Conservation (phyloP, 2,888 invertebrate species). For the Heliconius hortense region DNA sequence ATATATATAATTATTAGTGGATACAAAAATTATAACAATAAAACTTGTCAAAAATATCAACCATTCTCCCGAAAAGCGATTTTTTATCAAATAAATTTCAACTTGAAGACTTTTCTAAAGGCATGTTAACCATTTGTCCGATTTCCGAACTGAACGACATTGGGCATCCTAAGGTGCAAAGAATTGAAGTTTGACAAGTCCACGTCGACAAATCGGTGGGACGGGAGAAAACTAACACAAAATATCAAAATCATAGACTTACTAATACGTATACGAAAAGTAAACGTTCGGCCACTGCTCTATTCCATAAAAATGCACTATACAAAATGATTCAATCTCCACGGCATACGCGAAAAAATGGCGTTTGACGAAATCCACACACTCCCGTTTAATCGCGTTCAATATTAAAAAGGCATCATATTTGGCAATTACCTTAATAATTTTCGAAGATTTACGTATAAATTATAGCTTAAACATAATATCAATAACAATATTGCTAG, state of each 20-base stretch:
- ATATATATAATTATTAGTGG: too few relatives aligned
- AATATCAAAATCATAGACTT: slow-evolving; percentile 10
- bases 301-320: slow-evolving; percentile 10
- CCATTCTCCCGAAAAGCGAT: background rate
- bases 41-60: background rate
- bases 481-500: slow-evolving; percentile 9
- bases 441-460: slow-evolving; percentile 25
- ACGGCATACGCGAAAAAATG: background rate
- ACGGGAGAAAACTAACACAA: background rate
- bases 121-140: background rate
- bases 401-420: background rate
- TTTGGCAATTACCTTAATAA: background rate
- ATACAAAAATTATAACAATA: too few relatives aligned
- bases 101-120: background rate
- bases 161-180: background rate
- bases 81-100: background rate
- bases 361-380: background rate
- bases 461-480: slow-evolving; percentile 21
- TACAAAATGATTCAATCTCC: background rate
- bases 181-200: background rate
- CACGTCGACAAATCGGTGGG: background rate
- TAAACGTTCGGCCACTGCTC: background rate
- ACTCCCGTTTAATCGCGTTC: slow-evolving; percentile 9
- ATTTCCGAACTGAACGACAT: background rate
- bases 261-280: background rate